A percentile compares a stretch with the other conserved stretches of the same genome.
phyloP scores from a whole-genome alignment of 2,797 vertebrate genomes.

The Alosa sapidissima region DNA sequence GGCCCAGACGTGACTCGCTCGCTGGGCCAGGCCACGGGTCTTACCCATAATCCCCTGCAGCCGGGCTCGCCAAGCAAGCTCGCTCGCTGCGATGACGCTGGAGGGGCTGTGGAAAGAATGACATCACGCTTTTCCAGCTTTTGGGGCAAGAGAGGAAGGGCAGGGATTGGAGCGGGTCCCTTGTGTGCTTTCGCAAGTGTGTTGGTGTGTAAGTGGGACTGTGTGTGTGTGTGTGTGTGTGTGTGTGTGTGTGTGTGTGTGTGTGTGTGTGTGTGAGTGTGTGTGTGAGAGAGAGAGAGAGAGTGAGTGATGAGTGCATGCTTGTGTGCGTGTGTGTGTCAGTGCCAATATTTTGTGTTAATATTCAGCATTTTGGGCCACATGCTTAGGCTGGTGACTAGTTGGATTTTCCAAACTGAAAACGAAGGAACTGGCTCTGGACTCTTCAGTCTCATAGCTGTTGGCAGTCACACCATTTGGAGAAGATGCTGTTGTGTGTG shows the following conservation, averaged over 20 bases:
- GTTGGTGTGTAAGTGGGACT: not conserved
- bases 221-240: too few species aligned
- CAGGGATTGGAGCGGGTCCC: not conserved
- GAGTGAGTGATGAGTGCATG: not conserved
- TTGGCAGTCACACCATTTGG: too few species aligned
- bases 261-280: not conserved
- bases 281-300: not conserved
- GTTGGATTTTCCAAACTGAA: too few species aligned
- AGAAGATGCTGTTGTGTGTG: too few species aligned
- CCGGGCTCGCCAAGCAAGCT: slow-evolving; percentile 35
- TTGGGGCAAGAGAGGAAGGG: slow-evolving; percentile 22
- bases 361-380: too few species aligned
- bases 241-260: not conserved
- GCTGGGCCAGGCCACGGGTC: slow-evolving; percentile 44
- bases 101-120: slow-evolving; percentile 54
- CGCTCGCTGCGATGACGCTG: slow-evolving; percentile 43
- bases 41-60: slow-evolving; percentile 47
- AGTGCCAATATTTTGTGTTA: not conserved
- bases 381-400: too few species aligned
- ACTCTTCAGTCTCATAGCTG: too few species aligned
- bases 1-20: slow-evolving; percentile 34
- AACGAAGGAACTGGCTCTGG: too few species aligned
- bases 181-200: not conserved
- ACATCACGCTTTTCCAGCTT: slow-evolving; percentile 42
- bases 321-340: not conserved